Evolutionary conservation across 2,797 vertebrate species (phyloP).

Genomic region (Poeciliopsis turneri): DNA sequence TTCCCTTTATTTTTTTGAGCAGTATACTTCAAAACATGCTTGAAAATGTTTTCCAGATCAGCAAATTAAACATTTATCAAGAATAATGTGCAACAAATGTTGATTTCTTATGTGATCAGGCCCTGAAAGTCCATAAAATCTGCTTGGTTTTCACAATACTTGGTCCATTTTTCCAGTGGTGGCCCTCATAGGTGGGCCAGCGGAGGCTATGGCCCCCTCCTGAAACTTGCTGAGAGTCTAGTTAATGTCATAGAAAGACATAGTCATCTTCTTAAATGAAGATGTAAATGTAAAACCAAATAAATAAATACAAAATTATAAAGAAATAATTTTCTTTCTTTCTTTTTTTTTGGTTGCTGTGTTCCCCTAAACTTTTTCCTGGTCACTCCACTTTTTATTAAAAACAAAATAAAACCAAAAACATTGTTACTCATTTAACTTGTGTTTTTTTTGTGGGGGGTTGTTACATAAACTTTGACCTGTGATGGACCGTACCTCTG

Average conservation of each 20-base stretch:
- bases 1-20: no score
- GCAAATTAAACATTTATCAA: neutral
- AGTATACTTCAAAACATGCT: neutral
- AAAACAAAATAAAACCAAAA: neutral
- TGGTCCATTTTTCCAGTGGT: neutral
- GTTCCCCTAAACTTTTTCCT: no score
- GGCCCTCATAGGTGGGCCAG: no score
- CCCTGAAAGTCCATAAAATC: neutral
- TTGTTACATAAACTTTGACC: neutral
- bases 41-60: neutral
- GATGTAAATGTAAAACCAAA: no score
- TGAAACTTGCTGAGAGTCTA: no score
- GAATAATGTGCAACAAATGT: neutral
- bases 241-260: no score
- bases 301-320: no score
- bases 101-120: neutral
- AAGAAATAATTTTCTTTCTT: no score
- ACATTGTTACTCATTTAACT: neutral
- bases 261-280: no score
- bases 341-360: no score
- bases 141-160: neutral
- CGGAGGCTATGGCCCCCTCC: no score
- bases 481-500: slow-evolving; percentile 75
- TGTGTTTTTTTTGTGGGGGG: neutral
- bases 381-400: no score